Base-by-base conservation (phyloP, 1,140 invertebrate genomes). In the Gerris buenoi region DNA sequence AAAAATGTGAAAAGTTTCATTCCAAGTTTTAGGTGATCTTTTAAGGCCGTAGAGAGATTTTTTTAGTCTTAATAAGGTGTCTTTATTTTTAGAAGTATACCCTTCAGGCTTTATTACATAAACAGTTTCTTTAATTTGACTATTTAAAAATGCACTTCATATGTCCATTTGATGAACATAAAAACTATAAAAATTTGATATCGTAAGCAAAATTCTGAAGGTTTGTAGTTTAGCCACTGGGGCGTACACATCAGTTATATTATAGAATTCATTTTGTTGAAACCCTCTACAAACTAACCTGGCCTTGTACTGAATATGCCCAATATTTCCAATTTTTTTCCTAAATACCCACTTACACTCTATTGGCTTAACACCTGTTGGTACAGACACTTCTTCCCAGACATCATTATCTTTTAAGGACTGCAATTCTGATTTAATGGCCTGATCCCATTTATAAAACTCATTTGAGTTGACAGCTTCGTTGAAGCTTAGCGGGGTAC, bases 91-190 rank as follows among this genome's bases (percentile, higher is more conserved):
- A 10, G 33, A 46, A 70, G 73, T 70, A 71, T 73, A 79, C 13
- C 68, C 69, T 69, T 74, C 74, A 67, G 75, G 77, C 70, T 73
- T 71, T 28, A 69, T 63, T 76, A 79, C 76, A 60, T 74, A 77
- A 57, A 78, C 69, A 5, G 76, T 71, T 71, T 76, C 73, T 28
- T 77, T 69, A n/a, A 80, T 65, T 5, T 75, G 69, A 27, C 74
- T 76, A 70, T 79, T 71, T 3, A 78, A 68, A 74, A 77, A 78
- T 27, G 77, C 77, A 64, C 75, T 78, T 59, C 72, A 73, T 18
- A 78, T 70, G 68, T 75, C 77, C 68, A 77, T 73, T 18, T 18
- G 27, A 27, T 23, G 18, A 5, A 64, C 14, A 2, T 64, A 25
- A 2, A 64, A 57, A 75, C 75, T 25, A 18, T 65, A 67, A 57